Evolutionary conservation across 2,113 vertebrate genomes (phyloP).

Genomic region (Neolamprologus sp.): DNA sequence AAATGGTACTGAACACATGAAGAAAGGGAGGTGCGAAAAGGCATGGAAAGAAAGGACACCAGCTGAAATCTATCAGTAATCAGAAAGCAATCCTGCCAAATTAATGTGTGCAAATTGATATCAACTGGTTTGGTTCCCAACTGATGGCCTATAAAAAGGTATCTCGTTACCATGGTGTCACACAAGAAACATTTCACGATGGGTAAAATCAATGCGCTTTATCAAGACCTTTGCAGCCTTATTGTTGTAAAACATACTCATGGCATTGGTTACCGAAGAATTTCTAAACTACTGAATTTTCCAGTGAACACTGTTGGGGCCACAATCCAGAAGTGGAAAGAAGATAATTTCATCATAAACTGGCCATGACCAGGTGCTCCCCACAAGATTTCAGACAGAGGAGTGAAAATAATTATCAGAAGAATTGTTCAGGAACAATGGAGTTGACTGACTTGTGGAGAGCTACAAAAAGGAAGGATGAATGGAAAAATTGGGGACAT

Average conservation of each 20-base stretch:
- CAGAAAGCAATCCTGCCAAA: not conserved
- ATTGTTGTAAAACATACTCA: not conserved
- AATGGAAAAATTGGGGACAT: not conserved
- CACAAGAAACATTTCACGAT: not conserved
- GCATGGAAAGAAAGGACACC: not conserved
- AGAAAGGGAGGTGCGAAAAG: not conserved
- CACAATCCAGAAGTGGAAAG: not conserved
- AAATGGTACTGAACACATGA: not conserved
- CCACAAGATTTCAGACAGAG: not conserved
- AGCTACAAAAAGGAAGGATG: not conserved
- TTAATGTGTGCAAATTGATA: not conserved
- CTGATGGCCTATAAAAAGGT: rapidly evolving
- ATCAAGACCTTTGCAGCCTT: not conserved
- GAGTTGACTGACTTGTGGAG: not conserved
- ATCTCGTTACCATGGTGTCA: not conserved
- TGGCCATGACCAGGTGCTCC: not conserved
- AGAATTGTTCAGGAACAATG: not conserved
- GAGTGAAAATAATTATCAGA: not conserved
- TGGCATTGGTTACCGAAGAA: rapidly evolving
- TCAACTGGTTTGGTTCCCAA: not conserved
- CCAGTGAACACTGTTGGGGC: not conserved
- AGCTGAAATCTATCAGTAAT: not conserved
- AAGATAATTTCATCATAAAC: not conserved
- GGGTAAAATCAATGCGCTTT: not conserved
- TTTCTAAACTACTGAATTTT: not conserved